Percentiles rank a stretch among this genome's conserved stretches.
Evolutionary conservation across 1,140 invertebrate genomes (phyloP).

Genomic region (Lepidurus arcticus): DNA sequence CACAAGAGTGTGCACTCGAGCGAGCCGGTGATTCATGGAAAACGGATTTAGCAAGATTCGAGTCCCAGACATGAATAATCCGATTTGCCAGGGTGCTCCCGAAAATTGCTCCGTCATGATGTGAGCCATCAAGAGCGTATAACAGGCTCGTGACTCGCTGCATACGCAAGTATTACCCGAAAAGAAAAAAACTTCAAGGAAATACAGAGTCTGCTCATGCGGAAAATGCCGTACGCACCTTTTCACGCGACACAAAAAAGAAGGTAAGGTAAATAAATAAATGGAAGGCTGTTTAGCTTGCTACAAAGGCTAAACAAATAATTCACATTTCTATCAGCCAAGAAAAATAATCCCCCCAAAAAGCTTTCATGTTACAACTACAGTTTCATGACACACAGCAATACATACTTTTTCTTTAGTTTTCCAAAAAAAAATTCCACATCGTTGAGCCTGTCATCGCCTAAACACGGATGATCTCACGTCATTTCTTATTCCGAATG

Average conservation of each 20-base stretch:
- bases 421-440: too few relatives aligned
- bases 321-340: not conserved
- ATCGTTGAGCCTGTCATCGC: too few relatives aligned
- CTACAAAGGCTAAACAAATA: conserved; percentile 7
- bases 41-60: not conserved
- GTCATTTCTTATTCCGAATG: not conserved
- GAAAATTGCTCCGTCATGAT: not conserved
- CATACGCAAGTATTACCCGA: conserved; percentile 9
- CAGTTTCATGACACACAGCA: too few relatives aligned
- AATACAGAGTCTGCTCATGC: conserved; percentile 1
- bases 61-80: not conserved
- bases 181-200: not conserved
- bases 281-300: not conserved
- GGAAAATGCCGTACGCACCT: not conserved
- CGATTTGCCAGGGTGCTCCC: conserved; percentile 17
- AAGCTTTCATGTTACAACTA: not conserved
- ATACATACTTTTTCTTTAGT: too few relatives aligned
- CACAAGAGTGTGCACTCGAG: not conserved
- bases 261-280: not conserved
- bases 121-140: not conserved
- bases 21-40: not conserved
- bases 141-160: not conserved
- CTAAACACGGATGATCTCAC: not conserved
- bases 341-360: not conserved
- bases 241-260: not conserved